Evolutionary conservation across 2,797 vertebrate genomes (phyloP).

Genomic region (Botia kubotai): DNA sequence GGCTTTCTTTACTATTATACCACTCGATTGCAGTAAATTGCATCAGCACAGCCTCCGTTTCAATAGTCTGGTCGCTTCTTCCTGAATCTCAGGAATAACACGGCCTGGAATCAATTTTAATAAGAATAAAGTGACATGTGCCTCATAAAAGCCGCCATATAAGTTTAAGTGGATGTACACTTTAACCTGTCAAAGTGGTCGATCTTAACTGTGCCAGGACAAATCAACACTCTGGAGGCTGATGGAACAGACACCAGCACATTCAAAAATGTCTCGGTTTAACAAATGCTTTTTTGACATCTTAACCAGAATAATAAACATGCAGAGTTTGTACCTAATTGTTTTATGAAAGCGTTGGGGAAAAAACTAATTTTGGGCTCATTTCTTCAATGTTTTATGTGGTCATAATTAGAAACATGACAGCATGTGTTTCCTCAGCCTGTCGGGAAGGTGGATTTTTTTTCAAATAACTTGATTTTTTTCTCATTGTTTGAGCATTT

Average conservation of each 20-base stretch:
- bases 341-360: too few relatives aligned
- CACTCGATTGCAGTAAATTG: conserved; percentile 49
- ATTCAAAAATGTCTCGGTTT: background rate
- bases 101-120: conserved; percentile 28
- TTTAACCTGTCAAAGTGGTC: conserved; percentile 31
- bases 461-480: background rate
- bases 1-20: conserved; percentile 25
- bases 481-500: background rate
- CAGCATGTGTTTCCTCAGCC: background rate
- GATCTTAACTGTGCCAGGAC: conserved; percentile 3
- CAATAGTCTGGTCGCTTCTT: conserved; percentile 32
- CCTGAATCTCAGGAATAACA: conserved; percentile 32
- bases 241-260: conserved; percentile 8
- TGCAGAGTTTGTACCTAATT: too few relatives aligned
- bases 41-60: conserved; percentile 46
- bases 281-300: background rate
- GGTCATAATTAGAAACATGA: too few relatives aligned
- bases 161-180: conserved; percentile 29
- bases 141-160: conserved; percentile 30
- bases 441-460: background rate
- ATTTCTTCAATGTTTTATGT: background rate
- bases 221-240: conserved; percentile 11
- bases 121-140: conserved; percentile 31
- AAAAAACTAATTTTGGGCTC: background rate
- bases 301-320: background rate